A percentile compares a stretch with the other conserved stretches of the same genome.
Conservation (phyloP, 2,888 invertebrate species). For the Hypsopygia costalis region DNA sequence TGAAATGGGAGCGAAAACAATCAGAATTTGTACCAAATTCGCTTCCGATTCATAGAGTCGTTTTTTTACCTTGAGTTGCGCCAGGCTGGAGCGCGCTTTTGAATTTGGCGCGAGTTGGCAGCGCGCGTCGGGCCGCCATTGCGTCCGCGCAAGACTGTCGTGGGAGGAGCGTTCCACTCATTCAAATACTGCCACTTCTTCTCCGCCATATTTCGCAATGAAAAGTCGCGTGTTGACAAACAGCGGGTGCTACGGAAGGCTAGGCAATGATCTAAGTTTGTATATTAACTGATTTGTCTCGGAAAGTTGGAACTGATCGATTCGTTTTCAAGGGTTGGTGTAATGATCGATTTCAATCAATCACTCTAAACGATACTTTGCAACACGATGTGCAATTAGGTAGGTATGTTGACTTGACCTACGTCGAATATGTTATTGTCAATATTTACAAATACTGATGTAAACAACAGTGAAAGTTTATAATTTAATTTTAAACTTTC, state of each 20-base stretch:
- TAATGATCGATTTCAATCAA: not conserved
- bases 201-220: constrained; percentile 40
- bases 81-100: constrained; percentile 57
- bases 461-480: too few relatives aligned
- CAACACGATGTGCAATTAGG: not conserved
- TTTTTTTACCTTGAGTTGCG: too few relatives aligned
- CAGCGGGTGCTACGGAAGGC: constrained; percentile 30
- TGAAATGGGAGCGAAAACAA: too few relatives aligned
- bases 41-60: too few relatives aligned
- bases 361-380: not conserved
- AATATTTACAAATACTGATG: too few relatives aligned
- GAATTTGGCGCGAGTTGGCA: constrained; percentile 42
- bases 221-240: constrained; percentile 43
- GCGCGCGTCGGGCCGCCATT: constrained; percentile 56
- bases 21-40: too few relatives aligned
- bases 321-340: not conserved
- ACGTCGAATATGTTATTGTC: too few relatives aligned
- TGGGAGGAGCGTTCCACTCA: constrained; percentile 32
- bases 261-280: constrained; percentile 12
- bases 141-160: constrained; percentile 58
- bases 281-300: constrained; percentile 6
- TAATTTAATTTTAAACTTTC: too few relatives aligned
- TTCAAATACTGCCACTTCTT: constrained; percentile 73
- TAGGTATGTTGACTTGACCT: too few relatives aligned
- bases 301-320: constrained; percentile 4